Conservation (phyloP, 2,888 invertebrate genomes). For the Erebia palarica region DNA sequence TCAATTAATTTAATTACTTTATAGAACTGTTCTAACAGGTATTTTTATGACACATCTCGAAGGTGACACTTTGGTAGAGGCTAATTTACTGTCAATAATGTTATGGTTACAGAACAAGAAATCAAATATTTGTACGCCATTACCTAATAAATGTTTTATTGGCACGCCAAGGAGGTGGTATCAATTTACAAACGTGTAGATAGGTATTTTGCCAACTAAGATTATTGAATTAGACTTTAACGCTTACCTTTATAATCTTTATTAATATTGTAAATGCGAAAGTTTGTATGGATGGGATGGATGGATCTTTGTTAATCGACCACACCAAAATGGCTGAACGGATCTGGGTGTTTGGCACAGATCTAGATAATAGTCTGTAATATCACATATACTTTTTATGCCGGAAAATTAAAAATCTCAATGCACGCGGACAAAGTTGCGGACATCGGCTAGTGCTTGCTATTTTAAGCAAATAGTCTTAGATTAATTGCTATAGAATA, state of each 20-base stretch:
- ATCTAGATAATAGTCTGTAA: too few relatives aligned
- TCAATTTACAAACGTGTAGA: slow-evolving; percentile 18
- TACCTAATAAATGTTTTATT: slow-evolving; percentile 25
- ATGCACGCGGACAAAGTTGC: too few relatives aligned
- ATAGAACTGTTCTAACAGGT: background rate
- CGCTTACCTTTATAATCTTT: background rate
- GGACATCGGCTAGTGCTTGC: too few relatives aligned
- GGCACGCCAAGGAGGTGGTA: slow-evolving; percentile 18
- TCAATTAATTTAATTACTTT: slow-evolving; percentile 15
- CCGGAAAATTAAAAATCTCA: too few relatives aligned
- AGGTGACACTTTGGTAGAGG: background rate
- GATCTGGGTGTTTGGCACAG: too few relatives aligned
- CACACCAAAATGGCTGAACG: too few relatives aligned
- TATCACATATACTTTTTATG: too few relatives aligned
- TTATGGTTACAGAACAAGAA: slow-evolving; percentile 11
- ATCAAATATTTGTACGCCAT: slow-evolving; percentile 26
- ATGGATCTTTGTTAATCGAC: background rate
- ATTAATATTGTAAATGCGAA: too few relatives aligned
- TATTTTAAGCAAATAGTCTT: too few relatives aligned
- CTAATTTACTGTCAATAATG: slow-evolving; percentile 6
- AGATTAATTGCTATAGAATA: too few relatives aligned
- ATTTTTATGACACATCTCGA: background rate
- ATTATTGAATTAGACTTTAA: background rate
- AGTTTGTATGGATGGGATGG: too few relatives aligned
- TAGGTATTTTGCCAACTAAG: slow-evolving; percentile 3